Conservation (phyloP, 2,113 vertebrate species). For the Cricetomys ansorgei region DNA sequence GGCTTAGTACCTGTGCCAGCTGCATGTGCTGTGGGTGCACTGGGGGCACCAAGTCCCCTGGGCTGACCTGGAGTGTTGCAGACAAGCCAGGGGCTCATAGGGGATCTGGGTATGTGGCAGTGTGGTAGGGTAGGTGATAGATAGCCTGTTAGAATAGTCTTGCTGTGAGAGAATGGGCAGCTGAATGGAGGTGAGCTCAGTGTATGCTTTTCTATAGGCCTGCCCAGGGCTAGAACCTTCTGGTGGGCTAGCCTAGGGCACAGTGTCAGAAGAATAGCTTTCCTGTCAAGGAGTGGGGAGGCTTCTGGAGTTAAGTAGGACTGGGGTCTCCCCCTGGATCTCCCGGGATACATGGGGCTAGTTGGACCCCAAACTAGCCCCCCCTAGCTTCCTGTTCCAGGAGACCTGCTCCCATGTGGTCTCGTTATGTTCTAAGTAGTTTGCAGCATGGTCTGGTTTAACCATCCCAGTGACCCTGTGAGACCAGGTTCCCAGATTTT, state of each 20-base stretch:
- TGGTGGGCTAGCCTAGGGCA: background rate
- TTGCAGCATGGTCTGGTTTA: background rate
- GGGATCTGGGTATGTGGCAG: background rate
- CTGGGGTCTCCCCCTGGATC: background rate
- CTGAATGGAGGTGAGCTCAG: background rate
- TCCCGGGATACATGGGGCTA: background rate
- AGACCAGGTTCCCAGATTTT: background rate
- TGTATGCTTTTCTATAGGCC: background rate
- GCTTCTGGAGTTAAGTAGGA: background rate
- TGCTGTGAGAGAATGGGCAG: background rate
- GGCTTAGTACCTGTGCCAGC: background rate
- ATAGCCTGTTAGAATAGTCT: rapidly evolving
- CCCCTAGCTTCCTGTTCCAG: background rate
- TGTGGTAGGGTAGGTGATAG: rapidly evolving
- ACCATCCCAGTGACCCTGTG: background rate
- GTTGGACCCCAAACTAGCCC: background rate
- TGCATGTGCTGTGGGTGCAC: background rate
- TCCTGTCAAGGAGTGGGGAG: background rate
- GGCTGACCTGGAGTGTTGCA: background rate
- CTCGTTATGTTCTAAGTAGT: background rate
- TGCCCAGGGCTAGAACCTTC: background rate
- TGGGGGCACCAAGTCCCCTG: background rate
- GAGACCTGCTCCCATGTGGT: background rate
- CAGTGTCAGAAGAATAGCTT: background rate
- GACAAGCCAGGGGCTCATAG: background rate